phyloP scores from a whole-genome alignment of 2,797 vertebrate genomes.

The Phataginus tricuspis region DNA sequence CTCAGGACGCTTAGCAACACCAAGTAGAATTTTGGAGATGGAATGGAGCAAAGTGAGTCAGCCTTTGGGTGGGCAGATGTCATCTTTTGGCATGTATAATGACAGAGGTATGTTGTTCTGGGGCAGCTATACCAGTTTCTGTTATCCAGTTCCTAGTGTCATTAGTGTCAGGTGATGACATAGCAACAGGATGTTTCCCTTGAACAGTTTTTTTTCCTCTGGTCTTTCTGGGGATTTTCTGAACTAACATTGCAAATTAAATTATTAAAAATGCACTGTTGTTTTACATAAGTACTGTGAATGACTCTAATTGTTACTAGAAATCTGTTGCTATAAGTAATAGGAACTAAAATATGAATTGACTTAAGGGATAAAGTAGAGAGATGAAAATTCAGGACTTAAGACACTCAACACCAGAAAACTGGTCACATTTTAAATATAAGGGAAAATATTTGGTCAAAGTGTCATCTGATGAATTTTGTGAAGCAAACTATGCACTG shows the following conservation, averaged over 20 bases:
- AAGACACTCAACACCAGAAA: background rate
- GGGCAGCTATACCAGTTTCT: background rate
- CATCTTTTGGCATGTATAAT: background rate
- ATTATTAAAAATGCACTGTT: background rate
- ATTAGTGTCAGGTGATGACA: background rate
- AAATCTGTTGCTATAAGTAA: background rate
- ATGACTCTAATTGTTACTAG: background rate
- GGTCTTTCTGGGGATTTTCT: constrained; percentile 6
- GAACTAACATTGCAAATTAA: background rate
- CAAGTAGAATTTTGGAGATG: background rate
- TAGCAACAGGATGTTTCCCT: background rate
- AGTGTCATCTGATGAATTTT: background rate
- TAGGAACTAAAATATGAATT: background rate
- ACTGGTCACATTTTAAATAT: background rate
- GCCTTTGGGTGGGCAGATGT: background rate
- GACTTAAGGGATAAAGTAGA: background rate
- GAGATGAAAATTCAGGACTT: background rate
- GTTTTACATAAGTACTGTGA: background rate
- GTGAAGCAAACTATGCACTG: background rate
- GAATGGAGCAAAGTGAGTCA: background rate
- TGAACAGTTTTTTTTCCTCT: background rate
- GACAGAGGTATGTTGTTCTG: background rate
- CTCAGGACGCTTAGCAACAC: background rate
- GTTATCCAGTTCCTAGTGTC: background rate
- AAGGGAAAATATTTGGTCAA: background rate